A percentile compares a stretch with the other conserved stretches of the same genome.
These are phyloP conservation scores for Ophion ventricosus DNA, from an alignment of 2,888 invertebrate species.

Conservation along the genomic window DNA sequence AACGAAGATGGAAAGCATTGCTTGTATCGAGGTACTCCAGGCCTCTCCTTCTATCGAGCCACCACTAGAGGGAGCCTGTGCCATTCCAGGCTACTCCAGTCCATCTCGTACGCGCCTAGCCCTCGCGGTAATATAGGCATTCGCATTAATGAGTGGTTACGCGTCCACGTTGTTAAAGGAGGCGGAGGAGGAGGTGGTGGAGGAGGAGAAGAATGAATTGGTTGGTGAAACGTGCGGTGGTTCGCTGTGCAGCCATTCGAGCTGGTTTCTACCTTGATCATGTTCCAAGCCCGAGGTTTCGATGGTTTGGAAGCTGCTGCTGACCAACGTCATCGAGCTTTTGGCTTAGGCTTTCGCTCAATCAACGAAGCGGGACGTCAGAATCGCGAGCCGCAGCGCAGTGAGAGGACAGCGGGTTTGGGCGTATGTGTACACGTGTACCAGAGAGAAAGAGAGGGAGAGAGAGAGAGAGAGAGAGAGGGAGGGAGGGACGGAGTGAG, in stretches of 20 bases:
- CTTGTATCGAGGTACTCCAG: slow-evolving; percentile 3
- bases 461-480: not conserved
- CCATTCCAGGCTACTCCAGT: slow-evolving; percentile 57
- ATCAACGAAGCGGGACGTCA: slow-evolving; percentile 78
- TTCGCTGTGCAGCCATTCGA: slow-evolving; percentile 12
- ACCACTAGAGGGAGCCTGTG: slow-evolving; percentile 38
- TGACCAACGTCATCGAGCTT: slow-evolving; percentile 63
- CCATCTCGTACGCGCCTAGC: slow-evolving; percentile 44
- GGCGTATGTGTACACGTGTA: not conserved
- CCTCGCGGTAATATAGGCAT: slow-evolving; percentile 72
- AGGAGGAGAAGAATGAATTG: slow-evolving; percentile 29
- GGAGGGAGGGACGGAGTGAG: too few relatives aligned
- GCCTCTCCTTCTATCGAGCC: slow-evolving; percentile 28
- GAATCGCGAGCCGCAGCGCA: slow-evolving; percentile 73
- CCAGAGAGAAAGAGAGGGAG: not conserved
- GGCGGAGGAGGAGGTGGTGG: not conserved
- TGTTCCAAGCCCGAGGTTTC: slow-evolving; percentile 44
- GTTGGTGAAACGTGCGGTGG: slow-evolving; percentile 48
- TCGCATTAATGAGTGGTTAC: slow-evolving; percentile 74
- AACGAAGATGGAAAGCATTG: slow-evolving; percentile 28
- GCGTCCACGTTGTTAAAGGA: slow-evolving; percentile 69
- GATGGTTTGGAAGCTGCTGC: slow-evolving; percentile 43
- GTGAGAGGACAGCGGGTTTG: slow-evolving; percentile 21
- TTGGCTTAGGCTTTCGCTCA: slow-evolving; percentile 69
- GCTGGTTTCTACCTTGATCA: slow-evolving; percentile 36